Conservation (phyloP, 2,797 vertebrate genomes). For the Sebastes ruberrimus region DNA sequence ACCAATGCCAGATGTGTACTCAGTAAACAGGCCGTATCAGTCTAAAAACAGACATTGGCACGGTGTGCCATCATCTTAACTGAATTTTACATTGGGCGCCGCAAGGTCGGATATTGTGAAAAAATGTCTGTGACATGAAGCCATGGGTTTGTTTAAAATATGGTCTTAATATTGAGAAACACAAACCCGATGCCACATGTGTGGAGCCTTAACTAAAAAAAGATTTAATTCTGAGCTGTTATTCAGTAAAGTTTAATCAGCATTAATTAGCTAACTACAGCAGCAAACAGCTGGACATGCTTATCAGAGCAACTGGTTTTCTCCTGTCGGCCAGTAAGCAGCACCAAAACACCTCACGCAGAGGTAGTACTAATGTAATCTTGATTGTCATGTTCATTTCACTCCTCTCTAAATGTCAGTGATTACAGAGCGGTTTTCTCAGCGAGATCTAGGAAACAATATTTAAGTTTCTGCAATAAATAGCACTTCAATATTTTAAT, state of each 20-base stretch:
- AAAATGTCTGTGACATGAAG: background rate
- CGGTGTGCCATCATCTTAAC: background rate
- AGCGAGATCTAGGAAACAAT: background rate
- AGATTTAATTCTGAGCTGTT: background rate
- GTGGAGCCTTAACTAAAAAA: background rate
- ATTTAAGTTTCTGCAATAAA: background rate
- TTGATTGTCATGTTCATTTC: background rate
- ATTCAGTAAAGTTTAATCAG: background rate
- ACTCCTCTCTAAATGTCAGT: background rate
- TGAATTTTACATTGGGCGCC: background rate
- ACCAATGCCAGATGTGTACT: conserved; percentile 68
- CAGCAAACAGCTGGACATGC: background rate
- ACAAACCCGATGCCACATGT: background rate
- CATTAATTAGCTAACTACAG: background rate
- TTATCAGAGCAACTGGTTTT: background rate
- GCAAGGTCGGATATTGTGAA: background rate
- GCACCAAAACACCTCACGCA: background rate
- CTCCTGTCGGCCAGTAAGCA: background rate
- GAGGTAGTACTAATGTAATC: background rate
- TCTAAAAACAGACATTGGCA: conserved; percentile 34
- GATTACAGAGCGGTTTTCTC: background rate
- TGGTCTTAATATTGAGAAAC: background rate
- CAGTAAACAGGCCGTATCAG: conserved; percentile 68
- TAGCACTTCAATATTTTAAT: background rate
- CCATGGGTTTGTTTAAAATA: background rate